Conservation (phyloP, 2,888 invertebrate species). For the Melipona bicolor region DNA sequence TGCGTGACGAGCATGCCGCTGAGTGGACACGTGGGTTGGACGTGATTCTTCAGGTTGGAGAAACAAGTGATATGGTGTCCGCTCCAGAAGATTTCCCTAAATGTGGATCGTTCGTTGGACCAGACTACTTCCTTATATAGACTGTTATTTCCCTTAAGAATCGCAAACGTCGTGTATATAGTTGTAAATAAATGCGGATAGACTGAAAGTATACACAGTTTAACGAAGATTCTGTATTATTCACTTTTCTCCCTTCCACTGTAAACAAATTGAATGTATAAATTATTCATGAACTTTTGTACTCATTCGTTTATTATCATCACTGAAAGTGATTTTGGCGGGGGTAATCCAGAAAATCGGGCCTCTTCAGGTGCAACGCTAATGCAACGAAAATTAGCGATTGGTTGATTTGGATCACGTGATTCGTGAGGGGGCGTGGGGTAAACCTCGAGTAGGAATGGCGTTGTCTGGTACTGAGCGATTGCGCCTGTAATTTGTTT, state of each 20-base stretch:
- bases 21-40: conserved; percentile 92
- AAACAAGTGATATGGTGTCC: conserved; percentile 87
- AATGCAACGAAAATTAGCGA: too few relatives aligned
- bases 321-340: too few relatives aligned
- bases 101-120: conserved; percentile 91
- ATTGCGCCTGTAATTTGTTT: too few relatives aligned
- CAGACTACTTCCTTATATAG: conserved; percentile 90
- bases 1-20: conserved; percentile 90
- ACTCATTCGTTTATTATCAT: background rate
- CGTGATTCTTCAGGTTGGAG: conserved; percentile 90
- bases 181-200: conserved; percentile 75
- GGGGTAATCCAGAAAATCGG: too few relatives aligned
- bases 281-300: background rate
- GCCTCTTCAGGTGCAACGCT: too few relatives aligned
- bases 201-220: conserved; percentile 31
- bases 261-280: background rate
- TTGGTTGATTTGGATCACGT: too few relatives aligned
- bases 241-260: background rate
- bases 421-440: too few relatives aligned
- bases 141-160: conserved; percentile 47
- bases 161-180: conserved; percentile 66
- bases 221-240: conserved; percentile 10
- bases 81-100: conserved; percentile 91
- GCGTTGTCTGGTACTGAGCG: too few relatives aligned
- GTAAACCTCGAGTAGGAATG: too few relatives aligned